Percentiles rank a stretch among this genome's conserved stretches.
Evolutionary conservation across 2,797 vertebrate genomes (phyloP).

Genomic region (Spondyliosoma cantharus): DNA sequence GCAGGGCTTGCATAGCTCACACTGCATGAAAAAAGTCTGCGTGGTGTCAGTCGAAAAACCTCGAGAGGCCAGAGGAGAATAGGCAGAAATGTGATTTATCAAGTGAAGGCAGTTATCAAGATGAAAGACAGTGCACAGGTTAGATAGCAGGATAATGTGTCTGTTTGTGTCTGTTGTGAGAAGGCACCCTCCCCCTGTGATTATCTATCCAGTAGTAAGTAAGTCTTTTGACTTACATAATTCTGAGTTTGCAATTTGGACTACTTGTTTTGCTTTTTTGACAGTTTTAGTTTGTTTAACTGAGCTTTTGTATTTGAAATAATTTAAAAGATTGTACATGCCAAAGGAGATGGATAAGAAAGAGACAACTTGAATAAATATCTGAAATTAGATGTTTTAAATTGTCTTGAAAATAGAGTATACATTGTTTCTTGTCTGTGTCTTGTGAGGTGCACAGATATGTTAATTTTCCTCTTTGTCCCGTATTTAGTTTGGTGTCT

Average conservation of each 20-base stretch:
- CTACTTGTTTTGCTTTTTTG: constrained; percentile 1
- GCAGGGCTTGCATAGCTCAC: constrained; percentile 69
- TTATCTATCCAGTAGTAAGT: constrained; percentile 10
- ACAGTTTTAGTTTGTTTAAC: constrained; percentile 3
- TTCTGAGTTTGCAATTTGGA: constrained; percentile 34
- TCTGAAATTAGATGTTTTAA: background rate
- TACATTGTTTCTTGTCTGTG: background rate
- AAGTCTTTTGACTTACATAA: constrained; percentile 4
- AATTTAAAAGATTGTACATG: constrained; percentile 26
- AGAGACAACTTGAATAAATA: background rate
- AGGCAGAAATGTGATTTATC: constrained; percentile 61
- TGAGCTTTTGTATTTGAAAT: background rate
- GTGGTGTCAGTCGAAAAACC: constrained; percentile 50
- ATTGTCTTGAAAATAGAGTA: too few relatives aligned
- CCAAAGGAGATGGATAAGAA: background rate
- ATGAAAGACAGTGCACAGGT: constrained; percentile 30
- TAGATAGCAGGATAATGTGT: constrained; percentile 30
- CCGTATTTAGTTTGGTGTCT: background rate
- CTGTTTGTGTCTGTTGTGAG: constrained; percentile 39
- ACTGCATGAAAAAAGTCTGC: constrained; percentile 55
- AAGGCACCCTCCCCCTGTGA: constrained; percentile 23
- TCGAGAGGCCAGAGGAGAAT: constrained; percentile 47
- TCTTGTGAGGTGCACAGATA: background rate
- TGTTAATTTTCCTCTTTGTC: constrained; percentile 12
- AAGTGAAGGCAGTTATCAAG: constrained; percentile 46